phyloP scores from a whole-genome alignment of 2,888 invertebrate species.

The Sarcophaga rosellei region DNA sequence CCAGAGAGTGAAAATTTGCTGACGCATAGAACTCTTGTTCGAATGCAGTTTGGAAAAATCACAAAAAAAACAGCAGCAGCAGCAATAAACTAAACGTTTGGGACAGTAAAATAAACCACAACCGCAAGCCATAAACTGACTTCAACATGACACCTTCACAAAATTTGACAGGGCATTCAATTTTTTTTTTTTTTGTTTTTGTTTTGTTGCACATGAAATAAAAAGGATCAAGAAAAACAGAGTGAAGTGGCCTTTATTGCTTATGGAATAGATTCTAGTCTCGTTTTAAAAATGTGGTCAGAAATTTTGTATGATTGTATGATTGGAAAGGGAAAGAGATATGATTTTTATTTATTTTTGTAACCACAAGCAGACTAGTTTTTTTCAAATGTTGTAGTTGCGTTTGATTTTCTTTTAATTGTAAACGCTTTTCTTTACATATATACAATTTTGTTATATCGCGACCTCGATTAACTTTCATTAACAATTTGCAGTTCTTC shows the following conservation, averaged over 20 bases:
- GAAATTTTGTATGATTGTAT: neutral
- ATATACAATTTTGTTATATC: too few relatives aligned
- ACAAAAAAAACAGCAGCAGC: neutral
- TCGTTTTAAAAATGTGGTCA: slow-evolving; percentile 54
- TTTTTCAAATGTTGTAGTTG: too few relatives aligned
- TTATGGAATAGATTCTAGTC: slow-evolving; percentile 41
- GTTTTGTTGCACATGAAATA: slow-evolving; percentile 20
- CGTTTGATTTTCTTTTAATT: too few relatives aligned
- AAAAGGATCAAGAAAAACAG: neutral
- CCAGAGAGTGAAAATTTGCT: slow-evolving; percentile 65
- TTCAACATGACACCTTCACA: slow-evolving; percentile 70
- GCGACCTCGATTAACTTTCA: too few relatives aligned
- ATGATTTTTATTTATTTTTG: neutral
- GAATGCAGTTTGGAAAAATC: slow-evolving; percentile 11
- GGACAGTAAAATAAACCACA: slow-evolving; percentile 62
- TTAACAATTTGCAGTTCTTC: too few relatives aligned
- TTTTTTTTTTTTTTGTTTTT: slow-evolving; percentile 14
- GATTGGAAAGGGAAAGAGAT: neutral
- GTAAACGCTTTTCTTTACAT: too few relatives aligned
- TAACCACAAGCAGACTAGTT: neutral
- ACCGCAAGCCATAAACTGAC: slow-evolving; percentile 69
- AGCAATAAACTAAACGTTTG: slow-evolving; percentile 8
- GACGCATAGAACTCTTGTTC: slow-evolving; percentile 50
- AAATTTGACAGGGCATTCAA: slow-evolving; percentile 54
- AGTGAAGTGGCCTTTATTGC: neutral